A percentile compares a stretch with the other conserved stretches of the same genome.
phyloP scores from a whole-genome alignment of 1,140 invertebrate genomes.

The Panagrolaimus sp. region DNA sequence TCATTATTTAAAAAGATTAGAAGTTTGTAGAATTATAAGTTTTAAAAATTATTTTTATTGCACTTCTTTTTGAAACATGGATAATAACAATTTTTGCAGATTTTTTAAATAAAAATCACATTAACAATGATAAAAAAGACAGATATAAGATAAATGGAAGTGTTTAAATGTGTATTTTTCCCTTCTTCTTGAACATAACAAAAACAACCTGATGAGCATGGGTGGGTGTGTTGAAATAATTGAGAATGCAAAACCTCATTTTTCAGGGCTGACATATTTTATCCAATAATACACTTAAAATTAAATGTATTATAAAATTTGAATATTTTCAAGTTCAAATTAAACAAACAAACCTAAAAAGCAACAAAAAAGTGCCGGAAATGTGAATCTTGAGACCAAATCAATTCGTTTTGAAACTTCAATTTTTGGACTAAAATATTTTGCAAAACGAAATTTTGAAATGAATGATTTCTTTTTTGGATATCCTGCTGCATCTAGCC shows the following conservation, averaged over 20 bases:
- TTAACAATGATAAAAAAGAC: too few species aligned
- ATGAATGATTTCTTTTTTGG: constrained; percentile 21
- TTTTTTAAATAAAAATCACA: too few species aligned
- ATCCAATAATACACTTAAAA: constrained; percentile 44
- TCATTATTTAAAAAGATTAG: too few species aligned
- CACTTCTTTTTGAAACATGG: too few species aligned
- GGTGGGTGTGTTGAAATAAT: too few species aligned
- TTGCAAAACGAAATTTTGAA: constrained; percentile 21
- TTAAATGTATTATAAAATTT: neutral
- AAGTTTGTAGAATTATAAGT: too few species aligned
- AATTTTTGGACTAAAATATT: constrained; percentile 26
- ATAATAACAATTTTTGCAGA: too few species aligned
- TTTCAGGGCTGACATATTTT: constrained; percentile 23
- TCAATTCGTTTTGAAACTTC: constrained; percentile 53
- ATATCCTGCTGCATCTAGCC: constrained; percentile 10
- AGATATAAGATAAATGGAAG: too few species aligned
- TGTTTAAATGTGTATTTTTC: too few species aligned
- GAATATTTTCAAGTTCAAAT: neutral
- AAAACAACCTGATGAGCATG: too few species aligned
- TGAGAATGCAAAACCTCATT: neutral
- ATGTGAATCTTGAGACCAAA: constrained; percentile 44
- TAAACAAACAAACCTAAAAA: constrained; percentile 29
- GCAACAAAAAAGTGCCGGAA: constrained; percentile 39
- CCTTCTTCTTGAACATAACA: too few species aligned
- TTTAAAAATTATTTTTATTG: too few species aligned